Conservation (phyloP, 1,140 invertebrate genomes). For the Yoshiicerus persimilis region DNA sequence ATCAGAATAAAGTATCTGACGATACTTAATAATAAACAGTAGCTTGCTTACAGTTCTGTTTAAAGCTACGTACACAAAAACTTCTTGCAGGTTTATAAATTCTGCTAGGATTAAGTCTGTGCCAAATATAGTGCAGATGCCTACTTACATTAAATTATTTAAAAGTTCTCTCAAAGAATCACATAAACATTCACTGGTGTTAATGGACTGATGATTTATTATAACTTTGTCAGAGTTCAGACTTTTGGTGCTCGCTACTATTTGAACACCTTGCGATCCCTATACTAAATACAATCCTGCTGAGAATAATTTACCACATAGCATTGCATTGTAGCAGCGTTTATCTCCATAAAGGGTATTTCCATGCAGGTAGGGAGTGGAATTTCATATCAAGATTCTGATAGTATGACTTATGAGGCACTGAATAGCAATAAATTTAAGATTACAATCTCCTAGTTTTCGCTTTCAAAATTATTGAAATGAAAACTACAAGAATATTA, state of each 20-base stretch:
- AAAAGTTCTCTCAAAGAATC: not conserved
- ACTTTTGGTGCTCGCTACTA: not conserved
- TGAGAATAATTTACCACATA: not conserved
- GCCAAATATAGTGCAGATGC: no score
- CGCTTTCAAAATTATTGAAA: not conserved
- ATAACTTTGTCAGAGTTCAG: no score
- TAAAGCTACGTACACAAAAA: no score
- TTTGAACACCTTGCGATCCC: not conserved
- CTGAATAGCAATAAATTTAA: not conserved
- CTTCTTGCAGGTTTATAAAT: no score
- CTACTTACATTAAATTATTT: no score
- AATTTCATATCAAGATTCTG: not conserved
- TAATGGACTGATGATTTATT: not conserved
- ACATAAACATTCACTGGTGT: not conserved
- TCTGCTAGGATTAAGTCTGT: no score
- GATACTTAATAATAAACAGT: no score
- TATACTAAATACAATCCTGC: not conserved
- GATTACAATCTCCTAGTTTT: not conserved
- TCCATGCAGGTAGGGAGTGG: not conserved
- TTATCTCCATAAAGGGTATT: not conserved
- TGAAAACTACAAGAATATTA: not conserved
- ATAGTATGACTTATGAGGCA: not conserved
- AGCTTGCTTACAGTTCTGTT: no score
- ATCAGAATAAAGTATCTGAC: no score
- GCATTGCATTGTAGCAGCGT: no score